Percentiles rank a stretch among this genome's conserved stretches.
Evolutionary conservation across 2,113 vertebrate species (phyloP).

Genomic region (Hippocampus abdominalis): DNA sequence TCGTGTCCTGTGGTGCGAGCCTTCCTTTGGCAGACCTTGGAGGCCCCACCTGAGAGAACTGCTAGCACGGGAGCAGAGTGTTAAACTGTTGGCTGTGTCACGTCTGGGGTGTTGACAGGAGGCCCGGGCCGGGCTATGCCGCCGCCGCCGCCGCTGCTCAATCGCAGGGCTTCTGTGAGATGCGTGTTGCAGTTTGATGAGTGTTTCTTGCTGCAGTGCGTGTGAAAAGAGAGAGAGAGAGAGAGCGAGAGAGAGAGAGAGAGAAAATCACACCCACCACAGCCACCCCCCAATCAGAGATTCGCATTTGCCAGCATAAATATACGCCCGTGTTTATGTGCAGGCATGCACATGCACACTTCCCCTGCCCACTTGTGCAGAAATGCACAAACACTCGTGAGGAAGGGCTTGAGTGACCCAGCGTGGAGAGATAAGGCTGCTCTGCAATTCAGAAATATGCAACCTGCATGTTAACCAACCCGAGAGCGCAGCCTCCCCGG

Average conservation of each 20-base stretch:
- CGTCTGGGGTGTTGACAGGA: constrained; percentile 62
- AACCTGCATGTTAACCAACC: constrained; percentile 74
- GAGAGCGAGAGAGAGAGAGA: constrained; percentile 3
- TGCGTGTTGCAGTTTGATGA: constrained; percentile 74
- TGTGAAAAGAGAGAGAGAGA: constrained; percentile 42
- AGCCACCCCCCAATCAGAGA: constrained; percentile 33
- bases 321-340: constrained; percentile 39
- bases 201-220: constrained; percentile 73
- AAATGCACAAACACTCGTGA: constrained; percentile 16
- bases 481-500: constrained; percentile 58
- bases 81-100: constrained; percentile 64
- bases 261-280: constrained; percentile 24
- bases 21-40: constrained; percentile 60
- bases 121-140: constrained; percentile 41
- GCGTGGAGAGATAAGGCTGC: constrained; percentile 58
- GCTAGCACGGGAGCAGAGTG: constrained; percentile 54
- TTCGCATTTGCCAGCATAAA: constrained; percentile 39
- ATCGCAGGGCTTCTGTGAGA: constrained; percentile 62
- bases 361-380: constrained; percentile 16
- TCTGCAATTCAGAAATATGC: constrained; percentile 72
- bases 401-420: constrained; percentile 63
- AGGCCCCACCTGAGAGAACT: constrained; percentile 58
- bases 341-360: constrained; percentile 6
- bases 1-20: constrained; percentile 41
- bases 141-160: constrained; percentile 47